Evolutionary conservation across 1,140 invertebrate genomes (phyloP).

Genomic region (Drosophila yakuba): DNA sequence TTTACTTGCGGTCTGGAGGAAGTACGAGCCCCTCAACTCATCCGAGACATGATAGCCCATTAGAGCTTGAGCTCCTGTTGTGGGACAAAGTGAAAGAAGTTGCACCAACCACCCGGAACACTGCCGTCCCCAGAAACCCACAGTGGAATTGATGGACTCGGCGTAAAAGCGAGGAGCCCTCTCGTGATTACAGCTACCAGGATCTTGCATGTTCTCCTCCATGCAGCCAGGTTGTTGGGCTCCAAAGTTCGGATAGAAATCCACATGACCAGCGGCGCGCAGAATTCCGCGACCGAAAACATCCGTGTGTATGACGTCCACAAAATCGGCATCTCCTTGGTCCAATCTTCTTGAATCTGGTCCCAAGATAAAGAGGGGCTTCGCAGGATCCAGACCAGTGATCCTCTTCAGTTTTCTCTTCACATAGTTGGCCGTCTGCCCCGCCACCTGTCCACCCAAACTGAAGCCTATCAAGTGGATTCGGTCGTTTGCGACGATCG

Average conservation of each 20-base stretch:
- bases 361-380: slow-evolving; percentile 86
- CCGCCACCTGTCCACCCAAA: slow-evolving; percentile 94
- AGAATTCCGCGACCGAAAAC: slow-evolving; percentile 86
- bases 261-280: slow-evolving; percentile 86
- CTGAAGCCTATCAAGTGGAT: slow-evolving; percentile 96
- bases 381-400: slow-evolving; percentile 87
- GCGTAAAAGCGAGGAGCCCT: slow-evolving; percentile 89
- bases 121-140: slow-evolving; percentile 90
- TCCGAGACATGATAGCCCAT: slow-evolving; percentile 87
- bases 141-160: slow-evolving; percentile 88
- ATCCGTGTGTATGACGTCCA: slow-evolving; percentile 88
- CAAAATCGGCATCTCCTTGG: slow-evolving; percentile 86
- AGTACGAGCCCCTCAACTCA: slow-evolving; percentile 86
- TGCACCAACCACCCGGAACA: slow-evolving; percentile 88
- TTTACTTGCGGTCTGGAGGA: slow-evolving; percentile 86
- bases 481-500: slow-evolving; percentile 86
- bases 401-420: slow-evolving; percentile 85
- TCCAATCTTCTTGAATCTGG: slow-evolving; percentile 86
- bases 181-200: slow-evolving; percentile 88
- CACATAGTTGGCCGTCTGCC: slow-evolving; percentile 89
- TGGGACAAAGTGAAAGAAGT: slow-evolving; percentile 87
- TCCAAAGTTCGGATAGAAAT: slow-evolving; percentile 89
- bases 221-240: slow-evolving; percentile 87
- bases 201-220: slow-evolving; percentile 86
- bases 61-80: slow-evolving; percentile 84